These are phyloP conservation scores for Prochilodus magdalenae DNA, from an alignment of 2,113 vertebrate species.

Conservation along the genomic window DNA sequence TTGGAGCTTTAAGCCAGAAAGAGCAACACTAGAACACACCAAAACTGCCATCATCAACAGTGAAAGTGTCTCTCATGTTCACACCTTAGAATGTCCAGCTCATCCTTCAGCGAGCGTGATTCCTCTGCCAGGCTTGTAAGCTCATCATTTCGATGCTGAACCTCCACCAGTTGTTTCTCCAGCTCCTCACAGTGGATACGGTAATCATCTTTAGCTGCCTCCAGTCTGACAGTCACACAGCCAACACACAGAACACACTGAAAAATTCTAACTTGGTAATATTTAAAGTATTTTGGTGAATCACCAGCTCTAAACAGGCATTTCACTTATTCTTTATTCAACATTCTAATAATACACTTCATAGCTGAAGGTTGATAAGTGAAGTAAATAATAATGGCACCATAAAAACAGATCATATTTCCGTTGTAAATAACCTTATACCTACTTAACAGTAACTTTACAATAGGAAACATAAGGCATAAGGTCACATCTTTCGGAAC, in stretches of 20 bases:
- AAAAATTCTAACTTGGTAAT: neutral
- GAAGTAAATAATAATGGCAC: neutral
- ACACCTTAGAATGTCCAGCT: constrained; percentile 93
- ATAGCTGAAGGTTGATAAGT: neutral
- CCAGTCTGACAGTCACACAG: constrained; percentile 78
- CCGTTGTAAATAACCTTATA: no score
- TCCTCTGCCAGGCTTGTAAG: constrained; percentile 94
- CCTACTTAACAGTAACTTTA: no score
- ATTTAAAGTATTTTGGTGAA: no score
- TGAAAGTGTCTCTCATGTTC: neutral
- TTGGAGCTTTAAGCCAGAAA: no score
- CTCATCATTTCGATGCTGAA: constrained; percentile 94
- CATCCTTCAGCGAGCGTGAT: constrained; percentile 91
- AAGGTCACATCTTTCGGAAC: no score
- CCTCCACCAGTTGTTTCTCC: constrained; percentile 92
- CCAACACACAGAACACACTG: neutral
- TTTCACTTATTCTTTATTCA: no score
- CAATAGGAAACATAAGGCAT: no score
- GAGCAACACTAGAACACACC: no score
- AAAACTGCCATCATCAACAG: neutral
- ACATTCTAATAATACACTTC: no score
- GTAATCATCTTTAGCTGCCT: constrained; percentile 98
- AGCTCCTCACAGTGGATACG: constrained; percentile 96
- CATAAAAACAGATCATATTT: no score
- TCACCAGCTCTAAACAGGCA: no score